These are phyloP conservation scores for Tadarida brasiliensis DNA, from an alignment of 2,797 vertebrate species.

Conservation along the genomic window DNA sequence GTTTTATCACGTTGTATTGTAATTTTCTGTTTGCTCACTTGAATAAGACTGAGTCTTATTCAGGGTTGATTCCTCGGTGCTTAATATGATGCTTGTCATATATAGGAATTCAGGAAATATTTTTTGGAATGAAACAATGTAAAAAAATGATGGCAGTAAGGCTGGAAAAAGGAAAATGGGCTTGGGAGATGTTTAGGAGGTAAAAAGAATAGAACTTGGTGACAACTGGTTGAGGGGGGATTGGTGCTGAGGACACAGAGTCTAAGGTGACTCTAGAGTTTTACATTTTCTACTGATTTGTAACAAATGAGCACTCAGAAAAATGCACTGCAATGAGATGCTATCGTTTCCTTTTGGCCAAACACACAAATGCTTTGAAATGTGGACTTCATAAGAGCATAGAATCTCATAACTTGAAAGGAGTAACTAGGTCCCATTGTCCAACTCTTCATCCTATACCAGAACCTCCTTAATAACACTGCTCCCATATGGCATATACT, in stretches of 20 bases:
- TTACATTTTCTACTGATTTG: neutral
- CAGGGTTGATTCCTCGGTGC: neutral
- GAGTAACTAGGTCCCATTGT: neutral
- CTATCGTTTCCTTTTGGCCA: neutral
- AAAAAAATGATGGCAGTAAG: neutral
- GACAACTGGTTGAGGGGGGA: neutral
- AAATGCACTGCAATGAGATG: neutral
- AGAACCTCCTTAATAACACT: neutral
- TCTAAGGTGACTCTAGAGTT: neutral
- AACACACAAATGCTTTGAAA: neutral
- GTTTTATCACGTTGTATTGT: neutral
- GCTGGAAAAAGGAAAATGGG: neutral
- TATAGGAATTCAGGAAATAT: neutral
- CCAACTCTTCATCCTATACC: neutral
- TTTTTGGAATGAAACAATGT: conserved; percentile 1
- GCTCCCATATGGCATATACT: neutral
- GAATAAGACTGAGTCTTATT: neutral
- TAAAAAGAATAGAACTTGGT: neutral
- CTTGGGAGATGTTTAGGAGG: neutral
- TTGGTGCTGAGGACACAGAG: neutral
- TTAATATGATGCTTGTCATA: neutral
- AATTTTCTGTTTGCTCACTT: neutral
- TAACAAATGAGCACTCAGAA: neutral
- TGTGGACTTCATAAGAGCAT: neutral
- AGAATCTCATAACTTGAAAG: conserved; percentile 9